Evolutionary conservation across 2,113 vertebrate genomes (phyloP).

Genomic region (Suncus etruscus): DNA sequence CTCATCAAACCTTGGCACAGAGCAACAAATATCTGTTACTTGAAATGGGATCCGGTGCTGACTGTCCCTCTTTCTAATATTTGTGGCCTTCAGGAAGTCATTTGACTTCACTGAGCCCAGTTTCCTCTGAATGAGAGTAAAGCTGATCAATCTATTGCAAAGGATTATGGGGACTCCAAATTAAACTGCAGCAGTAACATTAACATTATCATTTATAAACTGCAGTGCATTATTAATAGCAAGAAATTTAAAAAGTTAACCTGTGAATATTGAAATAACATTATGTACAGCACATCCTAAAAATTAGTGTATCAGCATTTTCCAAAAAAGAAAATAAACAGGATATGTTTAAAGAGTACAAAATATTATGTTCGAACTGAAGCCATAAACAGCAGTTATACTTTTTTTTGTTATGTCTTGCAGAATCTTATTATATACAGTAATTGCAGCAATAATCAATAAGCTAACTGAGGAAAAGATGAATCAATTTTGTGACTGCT

Average conservation of each 20-base stretch:
- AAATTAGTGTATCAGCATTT: neutral
- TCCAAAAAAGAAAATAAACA: neutral
- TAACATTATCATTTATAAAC: neutral
- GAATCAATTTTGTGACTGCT: slow-evolving; percentile 78
- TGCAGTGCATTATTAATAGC: neutral
- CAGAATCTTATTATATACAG: slow-evolving; percentile 58
- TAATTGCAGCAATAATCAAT: slow-evolving; percentile 81
- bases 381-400: neutral
- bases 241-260: too few species aligned
- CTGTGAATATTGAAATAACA: slow-evolving; percentile 33
- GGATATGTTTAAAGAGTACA: neutral
- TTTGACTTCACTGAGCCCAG: slow-evolving; percentile 12
- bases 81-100: neutral
- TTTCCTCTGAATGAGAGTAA: neutral
- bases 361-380: neutral
- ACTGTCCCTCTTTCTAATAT: slow-evolving; percentile 32
- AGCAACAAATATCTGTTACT: slow-evolving; percentile 5
- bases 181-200: neutral
- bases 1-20: neutral
- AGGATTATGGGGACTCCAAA: neutral
- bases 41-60: slow-evolving; percentile 27
- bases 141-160: neutral
- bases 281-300: neutral
- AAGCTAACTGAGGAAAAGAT: slow-evolving; percentile 77
- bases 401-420: slow-evolving; percentile 5